Base-by-base conservation (phyloP, 2,113 vertebrate genomes). In the Bothrops jararaca region DNA sequence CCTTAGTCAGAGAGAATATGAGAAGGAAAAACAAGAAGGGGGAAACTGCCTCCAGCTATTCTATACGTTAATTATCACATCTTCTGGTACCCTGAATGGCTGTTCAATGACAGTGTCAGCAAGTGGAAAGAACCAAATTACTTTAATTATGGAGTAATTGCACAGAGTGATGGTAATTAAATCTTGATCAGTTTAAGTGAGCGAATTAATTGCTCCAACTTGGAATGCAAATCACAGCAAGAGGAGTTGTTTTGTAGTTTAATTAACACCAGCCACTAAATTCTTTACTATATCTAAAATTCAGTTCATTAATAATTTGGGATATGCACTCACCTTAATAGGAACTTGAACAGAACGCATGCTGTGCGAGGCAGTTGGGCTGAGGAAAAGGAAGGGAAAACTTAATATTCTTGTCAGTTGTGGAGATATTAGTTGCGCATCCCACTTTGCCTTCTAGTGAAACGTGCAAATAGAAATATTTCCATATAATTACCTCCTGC, bases 61-160 rank as follows among this genome's bases (percentile, higher is more conserved):
- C 98, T 98, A 97, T 98, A 98, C 97, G 98, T 98, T 98, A 98
- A 98, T 98, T 98, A 98, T 98, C 97, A 96, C 97, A 98, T 98
- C 97, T 97, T 97, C 98, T 95, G 97, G 96, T 97, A 91, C 96
- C 95, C 96, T 97, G 97, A 98, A 98, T 98, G 97, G 97, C 97
- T 98, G 98, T 97, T 98, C 98, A 97, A 96, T 98, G 98, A 98
- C 98, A 98, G 97, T 97, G 98, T 98, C 98, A 98, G 98, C 95
- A 94, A 98, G 98, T 98, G 97, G 98, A 98, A 98, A 98, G 97
- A 98, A 98, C 97, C 98, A 99, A 99, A 99, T 99, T 97, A 99
- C 98, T 99, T 99, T 99, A 99, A 99, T 99, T 99, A 99, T 97
- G 97, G 98, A 98, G 98, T 99, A 98, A 99, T 99, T 99, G 98